Percentiles rank a stretch among this genome's conserved stretches.
Evolutionary conservation across 2,797 vertebrate genomes (phyloP).

Genomic region (Melanotaenia nigrans): DNA sequence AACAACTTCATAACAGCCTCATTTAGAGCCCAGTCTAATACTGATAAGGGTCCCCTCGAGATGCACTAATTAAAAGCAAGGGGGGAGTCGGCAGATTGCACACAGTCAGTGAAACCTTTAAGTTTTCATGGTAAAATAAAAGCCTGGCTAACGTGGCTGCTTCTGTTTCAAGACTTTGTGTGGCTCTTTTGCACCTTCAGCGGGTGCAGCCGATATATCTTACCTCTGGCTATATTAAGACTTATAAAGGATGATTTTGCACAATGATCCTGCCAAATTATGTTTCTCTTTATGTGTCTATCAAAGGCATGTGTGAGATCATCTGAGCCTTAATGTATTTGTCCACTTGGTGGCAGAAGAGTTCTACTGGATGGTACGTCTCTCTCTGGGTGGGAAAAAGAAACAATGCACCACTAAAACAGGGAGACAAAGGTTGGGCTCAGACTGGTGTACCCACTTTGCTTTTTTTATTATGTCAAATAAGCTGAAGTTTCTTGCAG

Average conservation of each 20-base stretch:
- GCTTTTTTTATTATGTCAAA: constrained; percentile 47
- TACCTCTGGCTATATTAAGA: constrained; percentile 37
- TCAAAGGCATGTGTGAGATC: constrained; percentile 2
- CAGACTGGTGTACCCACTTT: constrained; percentile 38
- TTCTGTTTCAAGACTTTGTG: constrained; percentile 8
- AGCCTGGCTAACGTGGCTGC: no score
- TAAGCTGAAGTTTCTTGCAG: constrained; percentile 30
- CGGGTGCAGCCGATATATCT: constrained; percentile 33
- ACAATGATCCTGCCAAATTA: constrained; percentile 55
- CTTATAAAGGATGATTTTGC: constrained; percentile 36
- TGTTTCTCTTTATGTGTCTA: constrained; percentile 3
- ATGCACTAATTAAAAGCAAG: constrained; percentile 79
- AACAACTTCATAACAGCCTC: constrained; percentile 80
- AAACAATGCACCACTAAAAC: constrained; percentile 4
- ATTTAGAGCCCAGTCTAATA: constrained; percentile 77
- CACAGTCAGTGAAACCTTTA: constrained; percentile 59
- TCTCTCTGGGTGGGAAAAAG: background rate
- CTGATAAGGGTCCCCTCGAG: constrained; percentile 76
- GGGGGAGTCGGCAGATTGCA: constrained; percentile 59
- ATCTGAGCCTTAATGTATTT: background rate
- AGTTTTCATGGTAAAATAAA: constrained; percentile 58
- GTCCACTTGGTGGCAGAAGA: constrained; percentile 84
- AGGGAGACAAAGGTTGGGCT: constrained; percentile 28
- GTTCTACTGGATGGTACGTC: constrained; percentile 43
- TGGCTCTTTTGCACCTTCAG: constrained; percentile 31